These are phyloP conservation scores for Volucella bombylans DNA, from an alignment of 2,888 invertebrate genomes.

Conservation along the genomic window DNA sequence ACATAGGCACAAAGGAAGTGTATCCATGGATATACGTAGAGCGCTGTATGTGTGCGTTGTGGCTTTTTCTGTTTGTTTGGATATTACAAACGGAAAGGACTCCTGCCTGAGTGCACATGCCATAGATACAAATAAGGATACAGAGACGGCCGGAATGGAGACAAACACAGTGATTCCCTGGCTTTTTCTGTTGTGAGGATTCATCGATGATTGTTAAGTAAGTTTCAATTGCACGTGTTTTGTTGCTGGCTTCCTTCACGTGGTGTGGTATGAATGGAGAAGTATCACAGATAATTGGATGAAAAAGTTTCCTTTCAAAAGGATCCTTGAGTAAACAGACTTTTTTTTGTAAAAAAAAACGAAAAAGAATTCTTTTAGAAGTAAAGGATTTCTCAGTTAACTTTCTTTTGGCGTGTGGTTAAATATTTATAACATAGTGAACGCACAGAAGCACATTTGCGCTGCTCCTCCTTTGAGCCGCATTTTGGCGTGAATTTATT, in stretches of 20 bases:
- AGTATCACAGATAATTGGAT: conserved; percentile 35
- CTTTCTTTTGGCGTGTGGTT: not conserved
- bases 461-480: not conserved
- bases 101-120: conserved; percentile 41
- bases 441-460: not conserved
- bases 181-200: not conserved
- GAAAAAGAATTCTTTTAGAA: conserved; percentile 2
- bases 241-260: not conserved
- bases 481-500: too few species aligned
- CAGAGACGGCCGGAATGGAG: too few species aligned
- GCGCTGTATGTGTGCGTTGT: not conserved
- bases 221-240: conserved; percentile 64
- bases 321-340: conserved; percentile 4
- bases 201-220: conserved; percentile 66
- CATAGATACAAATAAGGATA: not conserved
- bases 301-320: conserved; percentile 12
- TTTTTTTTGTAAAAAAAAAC: not conserved
- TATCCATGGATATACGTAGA: not conserved
- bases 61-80: conserved; percentile 19
- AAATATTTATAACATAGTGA: conserved; percentile 32
- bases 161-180: not conserved
- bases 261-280: not conserved
- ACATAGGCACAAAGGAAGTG: conserved; percentile 41
- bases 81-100: conserved; percentile 51
- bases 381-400: not conserved